Conservation (phyloP, 2,888 invertebrate genomes). For the Eurytoma adleriae region DNA sequence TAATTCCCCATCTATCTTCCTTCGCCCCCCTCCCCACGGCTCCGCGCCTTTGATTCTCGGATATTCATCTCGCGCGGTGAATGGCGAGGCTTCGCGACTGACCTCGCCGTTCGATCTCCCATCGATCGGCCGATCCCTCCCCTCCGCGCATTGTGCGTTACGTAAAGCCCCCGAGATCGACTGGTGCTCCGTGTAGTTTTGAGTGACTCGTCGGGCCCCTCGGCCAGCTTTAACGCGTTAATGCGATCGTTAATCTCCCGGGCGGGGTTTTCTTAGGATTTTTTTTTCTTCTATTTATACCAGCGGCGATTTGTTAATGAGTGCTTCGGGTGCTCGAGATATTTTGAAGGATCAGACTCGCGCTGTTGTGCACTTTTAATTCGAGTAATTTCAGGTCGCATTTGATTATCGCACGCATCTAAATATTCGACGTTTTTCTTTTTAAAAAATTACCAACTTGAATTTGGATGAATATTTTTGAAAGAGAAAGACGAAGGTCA, state of each 20-base stretch:
- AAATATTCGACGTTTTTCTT: no score
- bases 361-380: no score
- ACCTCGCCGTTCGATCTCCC: constrained; percentile 50
- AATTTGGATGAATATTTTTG: no score
- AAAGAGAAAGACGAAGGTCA: no score
- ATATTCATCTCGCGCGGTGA: constrained; percentile 60
- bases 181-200: constrained; percentile 21
- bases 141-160: neutral
- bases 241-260: constrained; percentile 30
- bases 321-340: neutral
- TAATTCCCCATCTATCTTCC: constrained; percentile 75
- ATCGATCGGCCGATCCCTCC: constrained; percentile 44
- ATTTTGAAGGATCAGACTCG: no score
- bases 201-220: neutral
- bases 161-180: neutral
- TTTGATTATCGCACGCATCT: no score
- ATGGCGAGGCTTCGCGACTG: neutral
- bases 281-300: neutral
- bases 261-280: neutral
- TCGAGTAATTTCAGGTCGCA: no score
- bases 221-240: constrained; percentile 6
- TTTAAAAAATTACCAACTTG: no score
- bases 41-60: constrained; percentile 64
- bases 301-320: neutral
- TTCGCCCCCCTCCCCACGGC: constrained; percentile 37